Evolutionary conservation across 1,140 invertebrate genomes (phyloP), one percentile per base, ranked within the genome.

Genomic region (Adelges cooleyi): DNA sequence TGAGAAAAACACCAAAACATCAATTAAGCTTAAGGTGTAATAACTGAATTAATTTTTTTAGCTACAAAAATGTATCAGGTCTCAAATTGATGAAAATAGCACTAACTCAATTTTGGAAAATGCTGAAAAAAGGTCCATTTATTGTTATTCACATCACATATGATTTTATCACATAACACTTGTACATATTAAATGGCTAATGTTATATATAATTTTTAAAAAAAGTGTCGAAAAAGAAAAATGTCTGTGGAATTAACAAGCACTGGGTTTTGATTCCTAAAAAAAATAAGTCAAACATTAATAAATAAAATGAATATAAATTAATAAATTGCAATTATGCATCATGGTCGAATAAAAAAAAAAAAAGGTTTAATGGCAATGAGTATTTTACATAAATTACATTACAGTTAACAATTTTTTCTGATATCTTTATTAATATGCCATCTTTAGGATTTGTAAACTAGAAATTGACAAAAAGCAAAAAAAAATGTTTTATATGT

Each of bases 241-340:
- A 17, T 1, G 17, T 11, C 6, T 54, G 10, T 0, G 5, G 25
- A 54, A 40, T 59, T 27, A 59, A 59, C 53, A 59, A 59, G 13
- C 53, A 44, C 22, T 23, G 9, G 53, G 53, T 27, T 59, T 59
- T 59, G 53, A 44, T 27, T 59, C 53, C 53, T 59, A 44, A 59
- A 59, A 44, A 27, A 17, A 42, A 27, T 40, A n/a, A 48, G 23
- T 20, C 23, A 22, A 10, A 22, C 13, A 22, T 22, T 48, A 10
- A 48, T 17, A 10, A 22, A 48, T 48, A 2, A 10, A 22, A 22
- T 8, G 13, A 13, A 38, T 38, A 8, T 6, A 13, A 6, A 38
- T 8, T 8, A 38, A 38, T 6, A 38, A 8, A 38, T 38, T 38
- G 13, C 6, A 38, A 38, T 8, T 13, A 8, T 38, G 13, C 13